Evolutionary conservation across 2,113 vertebrate genomes (phyloP), one percentile per base, ranked within the genome.

Genomic region (Apodemus sylvaticus): DNA sequence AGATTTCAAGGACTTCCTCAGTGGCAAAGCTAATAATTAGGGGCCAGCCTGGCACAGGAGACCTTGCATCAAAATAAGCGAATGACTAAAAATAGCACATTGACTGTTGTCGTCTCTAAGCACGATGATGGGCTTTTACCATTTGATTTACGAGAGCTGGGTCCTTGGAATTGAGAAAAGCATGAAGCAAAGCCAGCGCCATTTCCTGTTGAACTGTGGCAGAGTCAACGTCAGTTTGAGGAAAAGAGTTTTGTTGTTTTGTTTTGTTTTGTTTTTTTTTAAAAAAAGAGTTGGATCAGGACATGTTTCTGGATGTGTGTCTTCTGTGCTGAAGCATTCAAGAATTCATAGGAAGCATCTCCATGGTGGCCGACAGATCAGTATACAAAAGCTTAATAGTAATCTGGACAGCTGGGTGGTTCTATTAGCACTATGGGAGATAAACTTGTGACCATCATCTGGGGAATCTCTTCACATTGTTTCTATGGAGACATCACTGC

Each of bases 401-500:
- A 55, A 90, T 39, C 87, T 77, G 60, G 88, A 10, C 85, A 64
- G 58, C 55, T 91, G 26, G 58, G 12, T 9, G 71, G 51, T 74
- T 74, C 60, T 24, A n/a, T 45, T 53, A 78, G 83, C 48, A 26
- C 14, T 77, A 34, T 39, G 48, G 86, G 71, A 81, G 60, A 53
- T 92, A 76, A 85, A 13, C 26, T 71, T 83, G 55, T 66, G n/a
- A 90, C 48, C 86, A 71, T 81, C 45, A 31, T 76, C 82, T 24
- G 58, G 83, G 94, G 87, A 92, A 86, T 93, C 55, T 89, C 71
- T 79, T 94, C 89, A 53, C 66, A 42, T 77, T 76, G 97, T 96
- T 96, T 96, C 96, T 94, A 97, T 93, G 91, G 91, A 97, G 83
- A 90, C 91, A n/a, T 22, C 34, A 86, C 87, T 96, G 91, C 66